phyloP scores from a whole-genome alignment of 2,113 vertebrate genomes.

The Phyllostomus hastatus region DNA sequence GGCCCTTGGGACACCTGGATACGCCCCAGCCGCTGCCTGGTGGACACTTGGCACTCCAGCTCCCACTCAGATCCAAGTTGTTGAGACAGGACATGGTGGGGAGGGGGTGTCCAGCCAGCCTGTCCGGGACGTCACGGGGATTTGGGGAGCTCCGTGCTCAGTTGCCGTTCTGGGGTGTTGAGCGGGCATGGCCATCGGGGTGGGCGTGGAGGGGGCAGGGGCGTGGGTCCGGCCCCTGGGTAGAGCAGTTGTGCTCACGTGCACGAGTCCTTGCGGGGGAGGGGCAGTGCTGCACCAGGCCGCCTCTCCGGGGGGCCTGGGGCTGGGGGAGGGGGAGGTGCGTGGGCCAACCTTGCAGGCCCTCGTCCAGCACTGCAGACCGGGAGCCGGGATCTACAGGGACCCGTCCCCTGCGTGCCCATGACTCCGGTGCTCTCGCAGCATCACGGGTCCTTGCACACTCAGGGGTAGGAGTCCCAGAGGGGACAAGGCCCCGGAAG shows the following conservation, averaged over 20 bases:
- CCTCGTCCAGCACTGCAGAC: background rate
- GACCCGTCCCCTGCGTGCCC: background rate
- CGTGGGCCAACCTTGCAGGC: background rate
- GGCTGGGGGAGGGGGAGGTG: background rate
- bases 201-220: background rate
- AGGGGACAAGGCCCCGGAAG: background rate
- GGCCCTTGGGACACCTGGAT: background rate
- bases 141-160: background rate
- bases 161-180: background rate
- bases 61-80: background rate
- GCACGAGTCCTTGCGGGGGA: no score
- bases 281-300: accelerated
- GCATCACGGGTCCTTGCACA: background rate
- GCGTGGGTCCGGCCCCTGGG: accelerated
- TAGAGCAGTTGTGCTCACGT: accelerated
- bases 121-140: background rate
- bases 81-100: background rate
- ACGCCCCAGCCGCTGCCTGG: background rate
- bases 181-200: background rate
- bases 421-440: background rate
- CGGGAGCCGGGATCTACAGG: background rate
- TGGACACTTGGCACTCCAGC: background rate
- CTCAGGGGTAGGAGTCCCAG: background rate
- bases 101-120: background rate
- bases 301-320: background rate